Conservation (phyloP, 2,888 invertebrate species). For the Orthonychiurus folsomi region DNA sequence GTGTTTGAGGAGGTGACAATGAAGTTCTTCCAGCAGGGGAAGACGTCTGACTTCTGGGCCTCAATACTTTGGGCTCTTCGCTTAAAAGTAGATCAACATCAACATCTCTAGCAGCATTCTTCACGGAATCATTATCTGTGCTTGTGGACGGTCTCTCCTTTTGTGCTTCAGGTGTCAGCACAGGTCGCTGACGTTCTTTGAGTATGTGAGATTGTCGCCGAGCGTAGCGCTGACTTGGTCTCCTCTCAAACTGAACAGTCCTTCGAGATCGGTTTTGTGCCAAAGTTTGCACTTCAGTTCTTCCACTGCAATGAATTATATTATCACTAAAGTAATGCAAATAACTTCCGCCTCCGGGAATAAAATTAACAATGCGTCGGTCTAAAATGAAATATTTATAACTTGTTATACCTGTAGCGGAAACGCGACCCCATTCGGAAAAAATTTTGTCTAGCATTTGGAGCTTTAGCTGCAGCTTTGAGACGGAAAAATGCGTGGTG, state of each 20-base stretch:
- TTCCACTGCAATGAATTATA: constrained; percentile 63
- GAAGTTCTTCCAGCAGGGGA: constrained; percentile 19
- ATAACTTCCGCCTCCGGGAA: not conserved
- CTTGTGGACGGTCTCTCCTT: constrained; percentile 9
- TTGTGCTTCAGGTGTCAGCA: constrained; percentile 41
- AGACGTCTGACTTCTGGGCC: constrained; percentile 24
- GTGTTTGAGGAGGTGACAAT: constrained; percentile 36
- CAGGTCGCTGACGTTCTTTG: constrained; percentile 52
- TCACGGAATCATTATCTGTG: constrained; percentile 9
- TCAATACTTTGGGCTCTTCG: constrained; percentile 29
- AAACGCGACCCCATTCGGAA: constrained; percentile 98
- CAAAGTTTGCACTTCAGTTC: constrained; percentile 96
- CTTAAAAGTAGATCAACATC: constrained; percentile 28
- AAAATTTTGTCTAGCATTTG: constrained; percentile 85
- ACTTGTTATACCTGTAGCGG: constrained; percentile 57
- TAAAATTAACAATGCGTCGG: too few relatives aligned
- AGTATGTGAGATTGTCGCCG: constrained; percentile 61
- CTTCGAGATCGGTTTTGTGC: constrained; percentile 80
- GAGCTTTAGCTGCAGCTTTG: constrained; percentile 77
- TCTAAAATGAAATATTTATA: not conserved
- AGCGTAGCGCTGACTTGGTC: constrained; percentile 93
- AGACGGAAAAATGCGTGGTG: constrained; percentile 98
- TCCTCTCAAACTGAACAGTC: constrained; percentile 90
- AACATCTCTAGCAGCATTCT: constrained; percentile 12
- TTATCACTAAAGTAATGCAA: too few relatives aligned